These are phyloP conservation scores for Ophthalmolycus amberensis DNA, from an alignment of 2,113 vertebrate species.

Conservation along the genomic window DNA sequence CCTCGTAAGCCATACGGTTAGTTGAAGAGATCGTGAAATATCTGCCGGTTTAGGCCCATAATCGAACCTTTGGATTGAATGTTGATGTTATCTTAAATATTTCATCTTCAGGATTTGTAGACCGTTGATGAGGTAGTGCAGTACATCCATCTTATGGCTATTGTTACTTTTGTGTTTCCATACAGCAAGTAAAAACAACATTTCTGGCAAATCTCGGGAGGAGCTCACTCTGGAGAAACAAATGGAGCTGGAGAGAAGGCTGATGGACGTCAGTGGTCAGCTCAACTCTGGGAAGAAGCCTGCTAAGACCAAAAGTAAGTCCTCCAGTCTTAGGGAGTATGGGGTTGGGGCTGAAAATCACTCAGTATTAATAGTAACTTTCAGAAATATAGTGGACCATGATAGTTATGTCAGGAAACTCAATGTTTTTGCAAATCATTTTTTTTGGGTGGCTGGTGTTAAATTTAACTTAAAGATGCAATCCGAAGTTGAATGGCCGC, in stretches of 20 bases:
- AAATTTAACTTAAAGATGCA: background rate
- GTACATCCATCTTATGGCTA: background rate
- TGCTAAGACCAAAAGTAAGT: slow-evolving; percentile 89
- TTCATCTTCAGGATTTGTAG: background rate
- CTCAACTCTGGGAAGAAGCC: slow-evolving; percentile 94
- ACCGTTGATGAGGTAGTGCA: background rate
- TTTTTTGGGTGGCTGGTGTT: background rate
- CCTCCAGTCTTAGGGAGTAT: rapidly evolving
- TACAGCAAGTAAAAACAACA: slow-evolving; percentile 86
- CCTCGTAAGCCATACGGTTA: slow-evolving; percentile 91
- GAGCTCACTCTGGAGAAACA: slow-evolving; percentile 94
- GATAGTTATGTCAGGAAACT: background rate
- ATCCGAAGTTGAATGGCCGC: background rate
- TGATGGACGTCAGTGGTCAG: slow-evolving; percentile 94
- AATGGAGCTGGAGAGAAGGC: slow-evolving; percentile 89
- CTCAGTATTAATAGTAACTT: too few species aligned
- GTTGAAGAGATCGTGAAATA: background rate
- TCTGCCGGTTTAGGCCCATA: background rate
- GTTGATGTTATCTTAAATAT: background rate
- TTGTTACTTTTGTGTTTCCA: background rate
- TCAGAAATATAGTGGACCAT: background rate
- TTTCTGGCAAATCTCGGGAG: slow-evolving; percentile 90
- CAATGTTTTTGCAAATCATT: too few species aligned
- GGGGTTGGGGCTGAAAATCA: background rate
- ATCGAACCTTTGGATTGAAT: background rate